Base-by-base conservation (phyloP, 1,140 invertebrate genomes). In the Macrostomum lignano region DNA sequence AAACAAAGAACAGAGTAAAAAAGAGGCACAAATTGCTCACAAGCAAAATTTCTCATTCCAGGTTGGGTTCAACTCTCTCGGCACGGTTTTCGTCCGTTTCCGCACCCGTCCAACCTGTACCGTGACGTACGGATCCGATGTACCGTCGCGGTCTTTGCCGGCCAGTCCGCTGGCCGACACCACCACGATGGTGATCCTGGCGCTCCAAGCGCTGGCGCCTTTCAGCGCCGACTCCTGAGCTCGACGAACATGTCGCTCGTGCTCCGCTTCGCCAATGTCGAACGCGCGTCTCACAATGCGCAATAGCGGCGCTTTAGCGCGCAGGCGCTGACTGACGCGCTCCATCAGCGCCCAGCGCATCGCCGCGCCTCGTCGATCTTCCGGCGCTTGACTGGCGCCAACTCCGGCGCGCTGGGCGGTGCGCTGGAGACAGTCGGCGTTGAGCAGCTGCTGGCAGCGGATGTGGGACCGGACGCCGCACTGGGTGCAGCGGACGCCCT, bases 11-110 rank as follows among this genome's bases (percentile, higher is more conserved):
- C n/a, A n/a, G n/a, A n/a, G n/a, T n/a, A n/a, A n/a, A n/a, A n/a
- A n/a, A n/a, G n/a, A n/a, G n/a, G n/a, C n/a, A n/a, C n/a, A n/a
- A n/a, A n/a, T n/a, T n/a, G 17, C 22, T 33, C 14, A 96, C 88
- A 98, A 98, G 61, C 84, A 91, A 64, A 98, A 98, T 62, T 94
- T 94, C 59, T 98, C 88, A 61, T 93, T 82, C 91, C 91, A 98
- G 37, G 86, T 75, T 21, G 91, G 91, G 64, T 98, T 98, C 43
- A 98, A 65, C 60, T 98, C 88, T 61, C 94, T 82, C 9, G 86
- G 82, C 69, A 98, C 93, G 19, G 91, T 98, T 56, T 81, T 70
- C 38, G 91, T 98, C 46, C 86, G 64, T 58, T 96, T 96, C 67
- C 93, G 94, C 31, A 82, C 75, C 66, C 96, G 98, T 39, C 91